Conservation (phyloP, 2,888 invertebrate species). For the Pollenia amentaria region DNA sequence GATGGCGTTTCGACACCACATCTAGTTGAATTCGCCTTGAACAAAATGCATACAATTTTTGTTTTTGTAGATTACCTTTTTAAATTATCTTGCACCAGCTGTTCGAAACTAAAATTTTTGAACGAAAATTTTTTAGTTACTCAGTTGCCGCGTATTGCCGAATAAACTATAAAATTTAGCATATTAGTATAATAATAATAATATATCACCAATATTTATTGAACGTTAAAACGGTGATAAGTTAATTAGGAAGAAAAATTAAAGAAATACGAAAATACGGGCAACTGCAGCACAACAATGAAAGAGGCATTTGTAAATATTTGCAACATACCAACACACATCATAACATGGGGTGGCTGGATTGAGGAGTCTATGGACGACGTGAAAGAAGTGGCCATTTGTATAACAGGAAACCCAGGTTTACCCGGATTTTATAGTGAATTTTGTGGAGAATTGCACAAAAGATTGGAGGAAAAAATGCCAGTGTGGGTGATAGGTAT, state of each 20-base stretch:
- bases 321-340: conserved; percentile 89
- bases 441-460: conserved; percentile 89
- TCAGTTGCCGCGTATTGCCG: conserved; percentile 36
- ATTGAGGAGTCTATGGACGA: conserved; percentile 87
- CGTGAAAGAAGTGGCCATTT: conserved; percentile 88
- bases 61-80: neutral
- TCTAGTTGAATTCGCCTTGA: too few species aligned
- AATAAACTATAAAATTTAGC: neutral
- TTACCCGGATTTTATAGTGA: conserved; percentile 91
- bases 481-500: conserved; percentile 92
- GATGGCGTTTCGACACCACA: too few species aligned
- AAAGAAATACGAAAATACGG: neutral
- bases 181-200: conserved; percentile 4
- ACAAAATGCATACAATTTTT: too few species aligned
- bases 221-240: neutral
- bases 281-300: conserved; percentile 76
- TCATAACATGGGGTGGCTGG: conserved; percentile 90
- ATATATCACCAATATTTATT: neutral
- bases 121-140: neutral
- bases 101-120: neutral
- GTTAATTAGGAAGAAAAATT: neutral
- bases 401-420: conserved; percentile 96
- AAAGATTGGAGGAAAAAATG: conserved; percentile 85
- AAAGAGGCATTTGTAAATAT: conserved; percentile 85
- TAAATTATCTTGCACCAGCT: neutral